Evolutionary conservation across 2,888 invertebrate species (phyloP), one percentile per base, ranked within the genome.

Genomic region (Chloromyia formosa): DNA sequence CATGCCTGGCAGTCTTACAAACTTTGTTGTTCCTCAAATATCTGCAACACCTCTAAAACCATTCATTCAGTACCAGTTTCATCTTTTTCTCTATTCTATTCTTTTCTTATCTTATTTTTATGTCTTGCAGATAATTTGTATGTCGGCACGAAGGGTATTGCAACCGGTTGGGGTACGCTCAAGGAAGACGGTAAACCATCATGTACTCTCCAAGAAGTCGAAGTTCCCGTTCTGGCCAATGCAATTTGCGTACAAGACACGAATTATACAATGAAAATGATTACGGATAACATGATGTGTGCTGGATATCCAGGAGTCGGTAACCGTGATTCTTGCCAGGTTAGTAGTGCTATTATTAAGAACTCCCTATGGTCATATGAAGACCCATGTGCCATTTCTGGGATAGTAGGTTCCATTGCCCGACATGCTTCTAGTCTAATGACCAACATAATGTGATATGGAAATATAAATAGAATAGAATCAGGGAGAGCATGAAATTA

Each of bases 261-360:
- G 2, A 94, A 93, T 83, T 96, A 96, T 82, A 92, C 92, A 1
- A 86, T 91, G 0, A 89, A 91, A 73, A 94, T 94, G 93, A 95
- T 95, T 78, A 93, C 94, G 0, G 92, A 94, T 79, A 94, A 94
- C 82, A 96, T 95, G 95, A 81, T 95, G 83, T 95, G 94, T 81
- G 94, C 94, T 20, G 94, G 94, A 0, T 93, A 91, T 82, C 89
- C 90, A 0, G 88, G 89, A 75, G 83, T 84, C 0, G 94, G 94
- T 12, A 86, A 89, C 80, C 93, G 90, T 81, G 94, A 94, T 82
- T 93, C 94, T 54, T 94, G 94, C 82, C 94, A 94, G 89, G 94
- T 94, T 84, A 83, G 80, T 66, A 49, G 35, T 61, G 66, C 4
- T 22, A 40, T n/a, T 35, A 35, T 35, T 35, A 4, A 35, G 2